Percentiles rank a stretch among this genome's conserved stretches.
Conservation (phyloP, 1,140 invertebrate genomes). For the Scylla paramamosain region DNA sequence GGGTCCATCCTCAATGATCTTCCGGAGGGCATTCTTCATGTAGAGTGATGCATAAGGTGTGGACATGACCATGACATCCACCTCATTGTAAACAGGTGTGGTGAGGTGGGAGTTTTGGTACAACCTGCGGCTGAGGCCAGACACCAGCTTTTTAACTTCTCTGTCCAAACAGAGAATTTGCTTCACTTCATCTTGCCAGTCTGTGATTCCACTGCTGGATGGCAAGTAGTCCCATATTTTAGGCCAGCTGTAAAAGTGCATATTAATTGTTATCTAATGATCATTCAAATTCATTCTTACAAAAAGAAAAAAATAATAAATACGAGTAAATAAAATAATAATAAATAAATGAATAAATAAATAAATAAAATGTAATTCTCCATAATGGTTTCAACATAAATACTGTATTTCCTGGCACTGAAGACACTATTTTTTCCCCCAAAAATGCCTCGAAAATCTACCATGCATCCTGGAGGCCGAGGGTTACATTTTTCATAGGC, state of each 20-base stretch:
- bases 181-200: conserved; percentile 56
- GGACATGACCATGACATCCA: conserved; percentile 51
- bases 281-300: not conserved
- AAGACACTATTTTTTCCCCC: no score
- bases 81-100: conserved; percentile 50
- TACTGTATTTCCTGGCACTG: no score
- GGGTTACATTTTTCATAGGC: no score
- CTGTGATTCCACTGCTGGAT: not conserved
- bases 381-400: no score
- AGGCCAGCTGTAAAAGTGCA: conserved; percentile 51
- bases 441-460: no score
- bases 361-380: no score
- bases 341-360: no score
- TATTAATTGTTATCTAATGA: not conserved
- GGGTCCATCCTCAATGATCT: conserved; percentile 61
- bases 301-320: not conserved
- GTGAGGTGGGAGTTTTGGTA: conserved; percentile 64
- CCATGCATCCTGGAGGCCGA: no score
- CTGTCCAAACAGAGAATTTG: conserved; percentile 10
- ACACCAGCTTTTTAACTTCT: conserved; percentile 49
- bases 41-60: conserved; percentile 35
- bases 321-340: not conserved
- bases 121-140: conserved; percentile 46
- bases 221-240: conserved; percentile 62
- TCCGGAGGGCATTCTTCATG: conserved; percentile 40